Evolutionary conservation across 2,113 vertebrate genomes (phyloP).

Genomic region (Athene noctua): DNA sequence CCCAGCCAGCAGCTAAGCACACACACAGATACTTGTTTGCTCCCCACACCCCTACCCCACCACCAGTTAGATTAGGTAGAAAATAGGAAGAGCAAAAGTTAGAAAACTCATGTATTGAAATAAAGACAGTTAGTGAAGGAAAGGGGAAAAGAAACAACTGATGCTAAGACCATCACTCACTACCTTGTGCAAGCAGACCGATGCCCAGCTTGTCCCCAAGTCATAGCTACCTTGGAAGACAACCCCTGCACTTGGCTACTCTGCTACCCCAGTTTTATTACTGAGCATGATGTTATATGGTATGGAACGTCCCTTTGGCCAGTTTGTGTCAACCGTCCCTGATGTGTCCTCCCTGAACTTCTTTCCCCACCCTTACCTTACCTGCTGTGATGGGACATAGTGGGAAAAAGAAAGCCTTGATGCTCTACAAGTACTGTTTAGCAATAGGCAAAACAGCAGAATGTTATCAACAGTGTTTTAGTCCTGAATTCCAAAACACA

Average conservation of each 20-base stretch:
- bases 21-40: background rate
- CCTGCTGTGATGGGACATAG: background rate
- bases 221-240: background rate
- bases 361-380: background rate
- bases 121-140: background rate
- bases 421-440: background rate
- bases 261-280: background rate
- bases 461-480: background rate
- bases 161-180: background rate
- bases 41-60: background rate
- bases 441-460: background rate
- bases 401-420: background rate
- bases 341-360: background rate
- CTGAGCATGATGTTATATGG: rapidly evolving
- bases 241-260: background rate
- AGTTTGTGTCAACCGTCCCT: background rate
- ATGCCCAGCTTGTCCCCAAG: background rate
- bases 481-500: background rate
- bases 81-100: background rate
- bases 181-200: rapidly evolving
- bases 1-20: background rate
- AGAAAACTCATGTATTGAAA: background rate
- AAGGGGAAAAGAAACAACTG: background rate
- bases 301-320: background rate
- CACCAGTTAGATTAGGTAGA: background rate